Base-by-base conservation (phyloP, 2,797 vertebrate species). In the Gallinago nigripennis region DNA sequence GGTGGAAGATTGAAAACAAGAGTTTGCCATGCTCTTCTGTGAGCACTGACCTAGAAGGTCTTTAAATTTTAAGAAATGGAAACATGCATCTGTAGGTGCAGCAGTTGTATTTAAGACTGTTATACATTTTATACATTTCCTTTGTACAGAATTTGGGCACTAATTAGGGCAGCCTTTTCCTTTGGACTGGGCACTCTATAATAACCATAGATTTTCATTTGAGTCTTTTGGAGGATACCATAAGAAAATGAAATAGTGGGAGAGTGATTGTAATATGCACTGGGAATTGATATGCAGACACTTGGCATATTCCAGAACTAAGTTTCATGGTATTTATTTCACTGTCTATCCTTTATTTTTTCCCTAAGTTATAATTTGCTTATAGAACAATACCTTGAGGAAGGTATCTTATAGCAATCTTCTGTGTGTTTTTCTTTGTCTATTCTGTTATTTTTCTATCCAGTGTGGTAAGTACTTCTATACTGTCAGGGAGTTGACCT, bases 381-480 rank as follows among this genome's bases (percentile, higher is more conserved):
- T 72, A 54, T 19, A 79, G 66, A 86, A 63, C 8, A 56, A n/a
- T 63, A 72, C 18, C 23, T 66, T 65, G 25, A 66, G 37, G 48
- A 94, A 83, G 4, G 17, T 25, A 33, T 35, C 45, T 80, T 28
- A 37, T 21, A 70, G 20, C 35, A 69, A 68, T 82, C 11, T 8
- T 25, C 23, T 27, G 1, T 35, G 13, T 35, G 2, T 7, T 72
- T 2, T 72, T 69, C 37, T 88, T 87, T 82, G 18, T 64, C 15
- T 80, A 56, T 73, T 72, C n/a, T 57, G 12, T 54, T 78, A 41
- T 77, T 93, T 82, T 88, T 65, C 33, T 82, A 91, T 79, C 30
- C 6, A 25, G 6, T 43, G 25, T 78, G 28, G 16, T 31, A 78
- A 75, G 56, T 81, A 72, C 51, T 87, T 81, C 28, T 61, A 15